Base-by-base conservation (phyloP, 2,113 vertebrate genomes). In the Romanogobio albipinnatus region DNA sequence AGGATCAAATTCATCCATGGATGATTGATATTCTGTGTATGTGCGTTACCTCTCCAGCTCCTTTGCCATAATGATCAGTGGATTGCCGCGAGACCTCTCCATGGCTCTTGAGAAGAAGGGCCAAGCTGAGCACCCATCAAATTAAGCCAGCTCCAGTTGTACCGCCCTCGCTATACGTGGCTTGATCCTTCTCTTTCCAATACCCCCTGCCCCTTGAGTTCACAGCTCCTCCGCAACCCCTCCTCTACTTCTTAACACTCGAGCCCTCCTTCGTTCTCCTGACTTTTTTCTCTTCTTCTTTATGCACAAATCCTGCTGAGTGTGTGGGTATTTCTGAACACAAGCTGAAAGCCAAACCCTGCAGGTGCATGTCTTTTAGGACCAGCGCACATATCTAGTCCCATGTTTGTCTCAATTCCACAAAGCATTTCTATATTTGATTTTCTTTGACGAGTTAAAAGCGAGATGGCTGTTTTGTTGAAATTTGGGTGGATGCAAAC, bases 221-320 rank as follows among this genome's bases (percentile, higher is more conserved):
- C 74, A 39, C 91, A 89, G 39, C 88, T 90, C 91, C 88, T 76
- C 87, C 85, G 9, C 68, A 90, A 86, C 85, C 87, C 87, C 88
- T 90, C 87, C 68, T 90, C 90, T 87, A 77, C 66, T 84, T 33
- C 61, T 86, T 76, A 80, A 85, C 71, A 77, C 85, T 82, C 26
- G 13, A 51, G 13, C 26, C 39, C 53, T 91, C 85, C 86, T 86
- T 86, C n/a, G 11, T 66, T 66, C 91, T 90, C 92, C 86, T 92
- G 90, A 92, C 91, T 91, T 93, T 93, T 91, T 81, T 3, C 80
- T 92, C 86, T 88, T 89, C 89, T 89, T 91, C 89, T 91, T 90
- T 91, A 92, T 90, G 91, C 47, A 87, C 89, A 84, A 78, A 85
- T 86, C 92, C 91, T 22, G 89, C 90, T 90, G 93, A 86, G 90